Evolutionary conservation across 2,888 invertebrate species (phyloP), one percentile per base, ranked within the genome.

Genomic region (Melikaiella ostensackeni): DNA sequence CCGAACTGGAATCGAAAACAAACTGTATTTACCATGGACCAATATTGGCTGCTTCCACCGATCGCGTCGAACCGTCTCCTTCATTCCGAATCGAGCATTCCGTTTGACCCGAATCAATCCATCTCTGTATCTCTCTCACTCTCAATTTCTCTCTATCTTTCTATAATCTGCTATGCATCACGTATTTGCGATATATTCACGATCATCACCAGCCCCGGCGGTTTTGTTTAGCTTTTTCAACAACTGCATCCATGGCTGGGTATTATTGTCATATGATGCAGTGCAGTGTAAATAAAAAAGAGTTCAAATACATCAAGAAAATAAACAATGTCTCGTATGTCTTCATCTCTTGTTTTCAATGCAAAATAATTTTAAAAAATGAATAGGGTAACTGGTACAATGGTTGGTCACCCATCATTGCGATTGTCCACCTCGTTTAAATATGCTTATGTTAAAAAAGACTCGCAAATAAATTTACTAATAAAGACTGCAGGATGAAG

Each of bases 21-120:
- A 70, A 70, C 70, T 70, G 70, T 70, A 70, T 70, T 70, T 50
- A 70, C 70, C 70, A 55, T 70, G 50, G n/a, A 33, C 70, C 50
- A 70, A 70, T 70, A 70, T 70, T 70, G 50, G 46, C 70, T 70
- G 70, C 50, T 70, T 70, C 50, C n/a, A 30, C 46, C 30, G 46
- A 70, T 70, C 70, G 50, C 70, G 70, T 70, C 30, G 33, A 50
- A 70, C 70, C 50, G 7, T 70, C 30, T 50, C 70, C 70, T 70
- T 30, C 33, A n/a, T 70, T 70, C 7, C n/a, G 11, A 70, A 70
- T 70, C 50, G 70, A 70, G 30, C 70, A 70, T 50, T 70, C 50
- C 11, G 70, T 70, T 70, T 70, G 50, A 55, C 70, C 50, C 30
- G 50, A 30, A 70, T 30, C 30, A 46, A n/a, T 70, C 33, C 30